phyloP scores from a whole-genome alignment of 2,888 invertebrate species.

The Trachelus iudaicus region DNA sequence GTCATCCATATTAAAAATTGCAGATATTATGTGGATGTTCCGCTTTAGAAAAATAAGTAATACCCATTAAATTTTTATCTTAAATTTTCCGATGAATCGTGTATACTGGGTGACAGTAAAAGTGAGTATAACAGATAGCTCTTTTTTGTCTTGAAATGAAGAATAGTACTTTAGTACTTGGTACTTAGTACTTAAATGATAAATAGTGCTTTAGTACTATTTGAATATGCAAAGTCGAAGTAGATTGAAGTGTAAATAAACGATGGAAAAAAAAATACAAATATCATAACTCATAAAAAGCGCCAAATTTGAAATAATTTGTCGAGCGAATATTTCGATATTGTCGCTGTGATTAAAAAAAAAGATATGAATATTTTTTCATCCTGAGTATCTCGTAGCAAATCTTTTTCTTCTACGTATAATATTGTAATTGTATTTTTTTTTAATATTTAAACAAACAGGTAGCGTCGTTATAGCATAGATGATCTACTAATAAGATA shows the following conservation, averaged over 20 bases:
- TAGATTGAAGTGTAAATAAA: background rate
- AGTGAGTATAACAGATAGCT: background rate
- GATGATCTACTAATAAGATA: background rate
- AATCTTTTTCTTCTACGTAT: background rate
- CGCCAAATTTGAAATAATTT: background rate
- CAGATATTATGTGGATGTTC: background rate
- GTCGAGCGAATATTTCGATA: background rate
- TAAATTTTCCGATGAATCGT: background rate
- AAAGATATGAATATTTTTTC: background rate
- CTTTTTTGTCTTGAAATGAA: background rate
- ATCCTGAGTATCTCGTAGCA: background rate
- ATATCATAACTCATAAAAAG: background rate
- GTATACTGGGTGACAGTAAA: background rate
- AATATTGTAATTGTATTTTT: background rate
- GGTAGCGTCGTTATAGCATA: background rate
- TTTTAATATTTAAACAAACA: background rate
- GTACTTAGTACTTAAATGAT: background rate
- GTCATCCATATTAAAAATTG: background rate
- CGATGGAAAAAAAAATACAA: background rate
- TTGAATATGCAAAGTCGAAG: constrained; percentile 10
- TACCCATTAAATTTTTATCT: background rate
- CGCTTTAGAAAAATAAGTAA: background rate
- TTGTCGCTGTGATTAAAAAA: background rate
- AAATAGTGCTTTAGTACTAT: background rate
- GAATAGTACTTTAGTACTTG: background rate